A percentile compares a stretch with the other conserved stretches of the same genome.
phyloP scores from a whole-genome alignment of 2,888 invertebrate species.

The Terebella lapidaria region DNA sequence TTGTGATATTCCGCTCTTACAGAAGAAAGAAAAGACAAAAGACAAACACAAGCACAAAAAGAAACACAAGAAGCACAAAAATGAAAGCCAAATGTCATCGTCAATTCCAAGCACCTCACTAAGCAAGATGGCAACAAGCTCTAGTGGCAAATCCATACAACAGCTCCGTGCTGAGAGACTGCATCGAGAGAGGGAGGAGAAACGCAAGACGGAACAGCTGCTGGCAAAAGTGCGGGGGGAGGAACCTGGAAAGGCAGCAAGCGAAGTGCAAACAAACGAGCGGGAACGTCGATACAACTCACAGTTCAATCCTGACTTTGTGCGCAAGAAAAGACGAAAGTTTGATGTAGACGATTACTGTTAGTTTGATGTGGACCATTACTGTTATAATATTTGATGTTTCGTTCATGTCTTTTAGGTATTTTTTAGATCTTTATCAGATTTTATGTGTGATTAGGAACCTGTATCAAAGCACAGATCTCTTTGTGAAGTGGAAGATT shows the following conservation, averaged over 20 bases:
- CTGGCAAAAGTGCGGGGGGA: conserved; percentile 66
- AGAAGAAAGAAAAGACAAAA: conserved; percentile 6
- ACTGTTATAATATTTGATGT: too few relatives aligned
- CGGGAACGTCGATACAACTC: conserved; percentile 84
- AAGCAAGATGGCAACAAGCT: not conserved
- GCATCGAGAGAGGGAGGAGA: conserved; percentile 75
- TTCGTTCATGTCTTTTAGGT: too few relatives aligned
- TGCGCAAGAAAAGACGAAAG: conserved; percentile 17
- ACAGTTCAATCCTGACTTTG: conserved; percentile 81
- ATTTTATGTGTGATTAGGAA: too few relatives aligned
- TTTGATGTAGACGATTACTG: too few relatives aligned
- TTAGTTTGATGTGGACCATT: too few relatives aligned
- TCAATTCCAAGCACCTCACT: not conserved
- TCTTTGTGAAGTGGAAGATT: too few relatives aligned
- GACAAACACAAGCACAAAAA: conserved; percentile 44
- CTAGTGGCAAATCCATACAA: not conserved
- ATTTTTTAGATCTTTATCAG: too few relatives aligned
- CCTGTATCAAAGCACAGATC: too few relatives aligned
- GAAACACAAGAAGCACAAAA: too few relatives aligned
- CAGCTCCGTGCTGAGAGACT: conserved; percentile 73
- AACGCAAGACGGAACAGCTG: conserved; percentile 65
- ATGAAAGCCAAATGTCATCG: not conserved
- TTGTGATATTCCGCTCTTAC: conserved; percentile 2
- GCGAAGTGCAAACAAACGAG: conserved; percentile 31
- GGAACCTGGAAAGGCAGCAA: conserved; percentile 10